phyloP scores from a whole-genome alignment of 2,797 vertebrate species.

The Ceryle rudis region DNA sequence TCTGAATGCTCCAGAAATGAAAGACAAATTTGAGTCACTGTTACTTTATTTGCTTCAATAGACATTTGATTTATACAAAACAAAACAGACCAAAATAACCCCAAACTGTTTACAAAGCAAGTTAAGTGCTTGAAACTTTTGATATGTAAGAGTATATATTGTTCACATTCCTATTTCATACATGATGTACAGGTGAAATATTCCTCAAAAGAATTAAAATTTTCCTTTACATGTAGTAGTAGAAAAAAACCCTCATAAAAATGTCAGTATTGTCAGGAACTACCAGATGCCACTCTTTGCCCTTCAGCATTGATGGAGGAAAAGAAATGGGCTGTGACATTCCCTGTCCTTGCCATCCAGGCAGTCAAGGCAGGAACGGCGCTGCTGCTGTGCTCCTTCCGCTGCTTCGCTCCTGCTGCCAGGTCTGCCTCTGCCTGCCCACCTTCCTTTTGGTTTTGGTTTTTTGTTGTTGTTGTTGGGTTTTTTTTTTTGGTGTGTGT shows the following conservation, averaged over 20 bases:
- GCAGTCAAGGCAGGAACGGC: too few species aligned
- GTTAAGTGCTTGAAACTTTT: constrained; percentile 76
- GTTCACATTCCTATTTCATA: constrained; percentile 83
- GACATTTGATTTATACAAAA: constrained; percentile 80
- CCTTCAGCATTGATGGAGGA: constrained; percentile 14
- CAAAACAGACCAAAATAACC: not conserved
- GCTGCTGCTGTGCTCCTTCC: too few species aligned
- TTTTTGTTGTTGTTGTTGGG: too few species aligned
- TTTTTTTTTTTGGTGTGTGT: too few species aligned
- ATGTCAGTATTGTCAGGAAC: constrained; percentile 73
- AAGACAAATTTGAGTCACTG: constrained; percentile 18
- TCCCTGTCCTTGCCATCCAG: too few species aligned
- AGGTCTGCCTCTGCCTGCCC: too few species aligned
- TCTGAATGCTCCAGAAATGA: not conserved
- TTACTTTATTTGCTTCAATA: constrained; percentile 78
- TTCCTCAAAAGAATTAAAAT: constrained; percentile 70
- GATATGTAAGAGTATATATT: constrained; percentile 75
- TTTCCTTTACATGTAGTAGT: constrained; percentile 74
- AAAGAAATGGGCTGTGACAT: not conserved
- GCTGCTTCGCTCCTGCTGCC: not conserved
- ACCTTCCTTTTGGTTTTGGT: too few species aligned
- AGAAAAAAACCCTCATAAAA: not conserved
- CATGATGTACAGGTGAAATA: constrained; percentile 72
- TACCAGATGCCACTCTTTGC: constrained; percentile 45
- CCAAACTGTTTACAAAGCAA: constrained; percentile 73